phyloP scores from a whole-genome alignment of 64 coral and sea anemone genomes.

The Dendronephthya gigantea region DNA sequence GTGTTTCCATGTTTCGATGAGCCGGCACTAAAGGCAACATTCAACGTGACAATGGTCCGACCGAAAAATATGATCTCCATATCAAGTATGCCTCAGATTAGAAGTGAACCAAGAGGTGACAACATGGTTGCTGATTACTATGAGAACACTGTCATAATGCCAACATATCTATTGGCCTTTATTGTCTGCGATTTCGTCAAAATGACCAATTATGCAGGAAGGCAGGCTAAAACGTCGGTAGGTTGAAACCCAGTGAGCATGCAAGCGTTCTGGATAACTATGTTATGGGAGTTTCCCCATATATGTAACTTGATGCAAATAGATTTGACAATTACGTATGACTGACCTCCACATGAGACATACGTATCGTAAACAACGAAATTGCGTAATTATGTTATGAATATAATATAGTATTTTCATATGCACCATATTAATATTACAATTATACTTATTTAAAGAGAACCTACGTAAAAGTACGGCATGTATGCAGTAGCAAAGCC shows the following conservation, averaged over 20 bases:
- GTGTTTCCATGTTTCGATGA: constrained; percentile 86
- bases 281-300: neutral
- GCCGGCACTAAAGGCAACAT: constrained; percentile 87
- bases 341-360: too few species aligned
- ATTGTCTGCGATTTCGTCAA: constrained; percentile 76
- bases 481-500: too few species aligned
- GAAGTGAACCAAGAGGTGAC: neutral
- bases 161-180: constrained; percentile 69
- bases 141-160: constrained; percentile 69
- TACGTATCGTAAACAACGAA: too few species aligned
- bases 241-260: too few species aligned
- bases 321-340: neutral
- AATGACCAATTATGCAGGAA: constrained; percentile 38
- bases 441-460: too few species aligned
- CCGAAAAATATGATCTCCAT: constrained; percentile 49
- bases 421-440: too few species aligned
- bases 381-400: too few species aligned
- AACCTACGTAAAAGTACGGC: too few species aligned
- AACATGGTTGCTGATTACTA: constrained; percentile 42
- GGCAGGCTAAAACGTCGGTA: constrained; percentile 60
- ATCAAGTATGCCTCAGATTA: constrained; percentile 66
- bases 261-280: too few species aligned
- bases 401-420: too few species aligned
- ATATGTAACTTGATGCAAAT: neutral
- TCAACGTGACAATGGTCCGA: constrained; percentile 58